Percentiles rank a stretch among this genome's conserved stretches.
Conservation (phyloP, 1,140 invertebrate species). For the Dinothrombium tinctorium region DNA sequence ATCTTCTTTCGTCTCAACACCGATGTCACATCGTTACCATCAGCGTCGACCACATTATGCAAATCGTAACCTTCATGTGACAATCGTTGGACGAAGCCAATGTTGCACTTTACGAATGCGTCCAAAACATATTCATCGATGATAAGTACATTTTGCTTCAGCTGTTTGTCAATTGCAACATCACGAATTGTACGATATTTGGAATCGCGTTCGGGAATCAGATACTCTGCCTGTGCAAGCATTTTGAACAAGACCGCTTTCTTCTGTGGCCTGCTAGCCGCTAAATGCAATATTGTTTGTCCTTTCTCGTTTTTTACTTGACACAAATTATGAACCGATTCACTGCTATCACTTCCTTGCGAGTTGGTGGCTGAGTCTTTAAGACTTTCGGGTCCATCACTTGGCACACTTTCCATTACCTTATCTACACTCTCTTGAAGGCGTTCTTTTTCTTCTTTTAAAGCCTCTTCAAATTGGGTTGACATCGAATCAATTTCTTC, state of each 20-base stretch:
- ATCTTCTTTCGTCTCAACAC: conserved; percentile 30
- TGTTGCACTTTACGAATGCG: conserved; percentile 7
- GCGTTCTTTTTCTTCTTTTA: conserved; percentile 9
- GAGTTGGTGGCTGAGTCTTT: not conserved
- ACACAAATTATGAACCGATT: conserved; percentile 7
- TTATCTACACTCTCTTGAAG: conserved; percentile 8
- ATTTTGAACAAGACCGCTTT: conserved; percentile 1
- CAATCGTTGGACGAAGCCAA: conserved; percentile 29
- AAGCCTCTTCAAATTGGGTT: conserved; percentile 5
- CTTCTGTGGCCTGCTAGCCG: conserved; percentile 24
- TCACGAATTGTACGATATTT: conserved; percentile 61
- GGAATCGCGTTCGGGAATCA: conserved; percentile 39
- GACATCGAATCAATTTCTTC: conserved; percentile 10
- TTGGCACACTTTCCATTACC: conserved; percentile 3
- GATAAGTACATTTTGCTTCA: conserved; percentile 48
- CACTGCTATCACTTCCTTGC: not conserved
- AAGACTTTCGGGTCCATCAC: not conserved
- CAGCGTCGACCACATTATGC: conserved; percentile 43
- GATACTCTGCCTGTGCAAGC: not conserved
- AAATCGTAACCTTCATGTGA: conserved; percentile 63
- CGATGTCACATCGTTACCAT: conserved; percentile 34
- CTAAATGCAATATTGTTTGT: conserved; percentile 66
- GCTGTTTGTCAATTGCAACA: conserved; percentile 47
- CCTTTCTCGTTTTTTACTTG: conserved; percentile 49
- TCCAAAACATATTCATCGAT: conserved; percentile 31